A percentile compares a stretch with the other conserved stretches of the same genome.
phyloP scores from a whole-genome alignment of 2,797 vertebrate genomes.

The Avahi laniger region DNA sequence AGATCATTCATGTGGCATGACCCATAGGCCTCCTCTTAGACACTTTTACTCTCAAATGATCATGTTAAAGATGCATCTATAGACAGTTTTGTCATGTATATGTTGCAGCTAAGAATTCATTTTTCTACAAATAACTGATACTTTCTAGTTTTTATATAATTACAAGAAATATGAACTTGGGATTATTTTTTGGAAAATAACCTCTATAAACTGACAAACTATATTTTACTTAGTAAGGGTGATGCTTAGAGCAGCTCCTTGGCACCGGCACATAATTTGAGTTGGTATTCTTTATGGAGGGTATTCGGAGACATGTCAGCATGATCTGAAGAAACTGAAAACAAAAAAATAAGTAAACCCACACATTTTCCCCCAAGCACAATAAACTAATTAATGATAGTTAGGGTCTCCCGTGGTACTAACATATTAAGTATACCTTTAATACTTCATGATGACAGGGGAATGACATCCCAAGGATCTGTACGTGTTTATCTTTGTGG shows the following conservation, averaged over 20 bases:
- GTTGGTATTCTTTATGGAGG: background rate
- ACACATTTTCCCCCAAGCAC: background rate
- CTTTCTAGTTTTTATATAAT: slow-evolving; percentile 34
- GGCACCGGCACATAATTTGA: slow-evolving; percentile 30
- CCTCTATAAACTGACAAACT: background rate
- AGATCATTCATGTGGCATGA: background rate
- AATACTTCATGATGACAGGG: background rate
- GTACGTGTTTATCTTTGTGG: background rate
- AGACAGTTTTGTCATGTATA: background rate
- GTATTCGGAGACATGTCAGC: background rate
- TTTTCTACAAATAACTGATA: background rate
- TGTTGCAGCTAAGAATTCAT: background rate
- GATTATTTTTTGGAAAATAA: slow-evolving; percentile 48
- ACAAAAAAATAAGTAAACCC: background rate
- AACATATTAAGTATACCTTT: background rate
- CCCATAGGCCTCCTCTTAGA: background rate
- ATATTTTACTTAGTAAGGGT: background rate
- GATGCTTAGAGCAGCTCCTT: background rate
- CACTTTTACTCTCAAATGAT: background rate
- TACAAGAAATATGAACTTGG: background rate
- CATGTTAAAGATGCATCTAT: background rate
- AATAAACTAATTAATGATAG: background rate
- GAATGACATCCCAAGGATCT: background rate
- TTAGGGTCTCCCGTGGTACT: background rate
- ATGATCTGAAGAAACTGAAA: background rate